Evolutionary conservation across 2,113 vertebrate genomes (phyloP).

Genomic region (Dicrurus megarhynchus): DNA sequence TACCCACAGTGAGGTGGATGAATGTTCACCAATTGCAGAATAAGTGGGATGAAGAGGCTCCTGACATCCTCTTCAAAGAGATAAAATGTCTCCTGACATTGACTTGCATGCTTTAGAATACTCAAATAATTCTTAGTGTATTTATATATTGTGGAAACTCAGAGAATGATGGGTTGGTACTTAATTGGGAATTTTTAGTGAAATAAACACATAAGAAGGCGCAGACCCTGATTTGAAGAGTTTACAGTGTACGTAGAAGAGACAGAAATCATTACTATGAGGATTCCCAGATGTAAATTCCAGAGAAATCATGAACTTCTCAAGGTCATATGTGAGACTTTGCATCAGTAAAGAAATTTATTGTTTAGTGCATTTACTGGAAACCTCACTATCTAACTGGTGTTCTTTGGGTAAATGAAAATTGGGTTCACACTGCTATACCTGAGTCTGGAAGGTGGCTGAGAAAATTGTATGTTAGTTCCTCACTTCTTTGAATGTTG

Average conservation of each 20-base stretch:
- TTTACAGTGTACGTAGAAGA: not conserved
- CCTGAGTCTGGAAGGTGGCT: not conserved
- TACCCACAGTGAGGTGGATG: slow-evolving; percentile 37
- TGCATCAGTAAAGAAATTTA: not conserved
- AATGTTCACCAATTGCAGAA: slow-evolving; percentile 22
- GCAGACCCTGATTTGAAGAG: not conserved
- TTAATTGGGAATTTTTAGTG: not conserved
- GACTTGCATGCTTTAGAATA: slow-evolving; percentile 7
- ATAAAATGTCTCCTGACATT: not conserved
- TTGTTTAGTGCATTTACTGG: not conserved
- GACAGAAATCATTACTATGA: not conserved
- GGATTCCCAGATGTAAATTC: not conserved
- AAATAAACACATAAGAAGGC: not conserved
- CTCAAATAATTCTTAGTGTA: not conserved
- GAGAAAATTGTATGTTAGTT: not conserved
- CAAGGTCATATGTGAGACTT: not conserved
- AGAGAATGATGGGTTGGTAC: not conserved
- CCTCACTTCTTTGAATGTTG: not conserved
- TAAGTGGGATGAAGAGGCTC: slow-evolving; percentile 44
- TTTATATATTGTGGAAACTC: not conserved
- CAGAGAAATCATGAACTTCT: not conserved
- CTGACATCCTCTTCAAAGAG: slow-evolving; percentile 24
- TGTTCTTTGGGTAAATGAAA: not conserved
- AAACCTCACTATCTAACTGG: not conserved
- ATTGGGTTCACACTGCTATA: not conserved